Percentiles rank a stretch among this genome's conserved stretches.
phyloP scores from a whole-genome alignment of 1,140 invertebrate genomes.

The Lethocerus indicus region DNA sequence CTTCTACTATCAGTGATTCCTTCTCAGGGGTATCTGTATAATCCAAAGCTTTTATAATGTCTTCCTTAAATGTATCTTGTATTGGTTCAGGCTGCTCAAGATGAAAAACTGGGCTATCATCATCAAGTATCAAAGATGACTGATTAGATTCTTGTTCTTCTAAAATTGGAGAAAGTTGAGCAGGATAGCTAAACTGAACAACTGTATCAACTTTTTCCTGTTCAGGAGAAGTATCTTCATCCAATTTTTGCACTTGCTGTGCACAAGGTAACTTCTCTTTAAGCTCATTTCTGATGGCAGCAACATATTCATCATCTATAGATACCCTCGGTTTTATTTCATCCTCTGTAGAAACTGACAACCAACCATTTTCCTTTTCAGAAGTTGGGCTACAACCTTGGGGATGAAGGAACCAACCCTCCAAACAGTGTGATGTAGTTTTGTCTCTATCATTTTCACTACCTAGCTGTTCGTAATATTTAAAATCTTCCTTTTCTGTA shows the following conservation, averaged over 20 bases:
- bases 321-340: conserved; percentile 30
- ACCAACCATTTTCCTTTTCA: conserved; percentile 21
- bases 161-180: conserved; percentile 40
- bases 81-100: conserved; percentile 7
- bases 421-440: too few species aligned
- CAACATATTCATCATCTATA: conserved; percentile 49
- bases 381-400: conserved; percentile 5
- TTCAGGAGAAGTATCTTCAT: conserved; percentile 21
- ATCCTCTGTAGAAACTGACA: conserved; percentile 21
- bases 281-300: conserved; percentile 48
- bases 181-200: conserved; percentile 17
- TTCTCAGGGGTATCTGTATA: conserved; percentile 11
- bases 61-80: conserved; percentile 16
- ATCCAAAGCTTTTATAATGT: conserved; percentile 16
- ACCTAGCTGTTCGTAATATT: conserved; percentile 6
- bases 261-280: conserved; percentile 45
- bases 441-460: conserved; percentile 8
- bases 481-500: conserved; percentile 8
- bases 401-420: conserved; percentile 30
- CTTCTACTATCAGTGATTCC: conserved; percentile 14
- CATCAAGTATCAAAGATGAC: conserved; percentile 15
- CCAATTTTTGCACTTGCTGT: conserved; percentile 24
- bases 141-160: conserved; percentile 30
- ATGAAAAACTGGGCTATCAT: conserved; percentile 10
- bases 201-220: conserved; percentile 14